phyloP scores from a whole-genome alignment of 2,113 vertebrate species.

The crab-eating macaque (Macaca fascicularis) region DNA sequence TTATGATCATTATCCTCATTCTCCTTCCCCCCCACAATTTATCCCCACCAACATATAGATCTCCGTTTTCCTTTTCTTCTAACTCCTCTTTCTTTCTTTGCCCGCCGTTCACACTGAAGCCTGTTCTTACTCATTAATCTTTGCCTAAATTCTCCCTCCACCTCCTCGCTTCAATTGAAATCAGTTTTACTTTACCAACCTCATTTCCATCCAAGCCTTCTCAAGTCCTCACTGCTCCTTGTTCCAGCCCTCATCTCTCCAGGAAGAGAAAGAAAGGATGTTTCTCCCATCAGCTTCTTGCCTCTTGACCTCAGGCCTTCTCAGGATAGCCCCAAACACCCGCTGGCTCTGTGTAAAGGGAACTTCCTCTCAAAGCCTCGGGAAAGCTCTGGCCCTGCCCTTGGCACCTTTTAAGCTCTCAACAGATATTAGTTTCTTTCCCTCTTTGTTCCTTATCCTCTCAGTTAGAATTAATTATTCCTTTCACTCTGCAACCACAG shows the following conservation, averaged over 20 bases:
- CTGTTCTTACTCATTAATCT: neutral
- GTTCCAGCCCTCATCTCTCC: accelerated
- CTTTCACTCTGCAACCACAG: neutral
- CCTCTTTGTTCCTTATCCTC: slow-evolving; percentile 3
- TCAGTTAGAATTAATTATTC: slow-evolving; percentile 10
- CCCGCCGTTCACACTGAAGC: neutral
- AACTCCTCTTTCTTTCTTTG: neutral
- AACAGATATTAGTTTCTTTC: neutral
- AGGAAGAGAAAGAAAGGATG: neutral
- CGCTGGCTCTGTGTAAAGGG: neutral
- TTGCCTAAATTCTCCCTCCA: neutral
- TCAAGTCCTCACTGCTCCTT: neutral
- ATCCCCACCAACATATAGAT: too few species aligned
- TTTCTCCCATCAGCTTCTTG: neutral
- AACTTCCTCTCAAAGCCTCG: neutral
- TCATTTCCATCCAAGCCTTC: neutral
- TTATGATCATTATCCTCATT: neutral
- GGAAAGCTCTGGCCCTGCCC: neutral
- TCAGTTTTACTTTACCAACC: neutral
- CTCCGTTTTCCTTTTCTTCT: neutral
- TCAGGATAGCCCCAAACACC: neutral
- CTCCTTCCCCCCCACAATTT: too few species aligned
- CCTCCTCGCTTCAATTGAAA: neutral
- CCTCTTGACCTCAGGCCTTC: neutral
- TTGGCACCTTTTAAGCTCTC: neutral